phyloP scores from a whole-genome alignment of 2,113 vertebrate genomes.

The Struthidea cinerea region DNA sequence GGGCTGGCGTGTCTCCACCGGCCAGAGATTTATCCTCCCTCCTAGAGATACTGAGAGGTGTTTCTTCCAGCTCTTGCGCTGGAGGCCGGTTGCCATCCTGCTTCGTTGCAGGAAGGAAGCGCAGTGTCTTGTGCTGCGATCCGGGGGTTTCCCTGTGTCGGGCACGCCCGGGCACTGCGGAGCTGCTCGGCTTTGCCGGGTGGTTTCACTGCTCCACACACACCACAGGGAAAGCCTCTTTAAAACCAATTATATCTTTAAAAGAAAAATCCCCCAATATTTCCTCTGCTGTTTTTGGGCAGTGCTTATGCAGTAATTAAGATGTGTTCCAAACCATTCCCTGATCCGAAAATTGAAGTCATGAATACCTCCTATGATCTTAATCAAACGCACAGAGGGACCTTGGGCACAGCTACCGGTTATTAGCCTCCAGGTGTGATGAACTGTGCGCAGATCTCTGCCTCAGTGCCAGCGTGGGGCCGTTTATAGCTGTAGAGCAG shows the following conservation, averaged over 20 bases:
- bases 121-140: accelerated
- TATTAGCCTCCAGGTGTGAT: background rate
- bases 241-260: background rate
- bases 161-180: accelerated
- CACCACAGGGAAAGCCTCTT: background rate
- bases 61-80: background rate
- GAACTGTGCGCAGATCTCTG: background rate
- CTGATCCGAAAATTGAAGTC: background rate
- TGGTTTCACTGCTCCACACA: background rate
- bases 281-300: background rate
- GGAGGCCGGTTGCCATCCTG: background rate
- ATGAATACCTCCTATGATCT: background rate
- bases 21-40: background rate
- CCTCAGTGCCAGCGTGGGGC: accelerated
- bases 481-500: background rate
- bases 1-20: background rate
- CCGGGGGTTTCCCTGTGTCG: accelerated
- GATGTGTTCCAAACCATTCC: background rate
- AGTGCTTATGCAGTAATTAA: background rate
- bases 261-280: background rate
- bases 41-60: background rate
- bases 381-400: background rate
- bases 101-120: background rate
- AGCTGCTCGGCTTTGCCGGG: background rate
- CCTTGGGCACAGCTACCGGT: background rate